These are phyloP conservation scores for Geococcyx californianus DNA, from an alignment of 2,113 vertebrate species.

Conservation along the genomic window DNA sequence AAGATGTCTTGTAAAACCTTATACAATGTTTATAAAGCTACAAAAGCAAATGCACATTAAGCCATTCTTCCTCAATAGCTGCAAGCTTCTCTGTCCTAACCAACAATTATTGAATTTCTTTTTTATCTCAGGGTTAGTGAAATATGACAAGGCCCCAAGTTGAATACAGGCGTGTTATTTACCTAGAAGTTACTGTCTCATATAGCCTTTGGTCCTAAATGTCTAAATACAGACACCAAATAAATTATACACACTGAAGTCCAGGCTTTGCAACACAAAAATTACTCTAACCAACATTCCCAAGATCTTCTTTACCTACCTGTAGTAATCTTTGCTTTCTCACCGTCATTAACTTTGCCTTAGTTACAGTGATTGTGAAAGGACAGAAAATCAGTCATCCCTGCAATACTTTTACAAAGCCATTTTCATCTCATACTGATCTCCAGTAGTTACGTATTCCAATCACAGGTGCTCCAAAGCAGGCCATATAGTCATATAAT, in stretches of 20 bases:
- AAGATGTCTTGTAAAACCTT: neutral
- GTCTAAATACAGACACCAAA: neutral
- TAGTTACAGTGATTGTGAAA: neutral
- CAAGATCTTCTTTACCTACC: neutral
- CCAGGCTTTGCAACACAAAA: neutral
- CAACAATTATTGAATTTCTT: neutral
- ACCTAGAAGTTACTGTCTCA: neutral
- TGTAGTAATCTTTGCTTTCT: neutral
- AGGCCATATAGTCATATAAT: neutral
- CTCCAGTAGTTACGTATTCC: neutral
- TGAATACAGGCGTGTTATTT: neutral
- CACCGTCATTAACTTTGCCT: neutral
- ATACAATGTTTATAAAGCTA: neutral
- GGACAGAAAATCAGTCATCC: neutral
- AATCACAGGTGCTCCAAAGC: neutral
- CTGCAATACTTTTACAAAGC: neutral
- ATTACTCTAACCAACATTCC: neutral
- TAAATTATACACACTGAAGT: neutral
- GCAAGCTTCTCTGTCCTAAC: neutral
- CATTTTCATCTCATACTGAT: neutral
- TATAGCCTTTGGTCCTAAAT: neutral
- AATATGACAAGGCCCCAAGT: rapidly evolving
- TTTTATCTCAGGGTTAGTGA: neutral
- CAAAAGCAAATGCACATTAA: neutral
- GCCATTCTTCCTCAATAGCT: neutral